Evolutionary conservation across 2,797 vertebrate species (phyloP).

Genomic region (Perdix hodgsoniae): DNA sequence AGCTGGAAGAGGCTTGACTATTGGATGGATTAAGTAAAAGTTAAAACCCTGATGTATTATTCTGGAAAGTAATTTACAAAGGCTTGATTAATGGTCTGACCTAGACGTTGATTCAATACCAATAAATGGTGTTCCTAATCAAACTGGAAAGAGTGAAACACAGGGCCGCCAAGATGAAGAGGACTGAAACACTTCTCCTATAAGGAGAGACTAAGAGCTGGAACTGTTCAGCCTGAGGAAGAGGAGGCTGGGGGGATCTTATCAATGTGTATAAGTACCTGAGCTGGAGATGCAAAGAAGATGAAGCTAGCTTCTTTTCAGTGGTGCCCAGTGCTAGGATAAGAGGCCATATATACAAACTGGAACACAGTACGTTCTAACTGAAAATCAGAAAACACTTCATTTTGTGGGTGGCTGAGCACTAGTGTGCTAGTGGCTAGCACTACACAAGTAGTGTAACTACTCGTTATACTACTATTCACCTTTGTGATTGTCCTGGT

Average conservation of each 20-base stretch:
- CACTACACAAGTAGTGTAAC: no score
- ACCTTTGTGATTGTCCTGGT: background rate
- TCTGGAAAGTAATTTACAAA: background rate
- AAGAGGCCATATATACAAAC: background rate
- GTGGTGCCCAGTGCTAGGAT: background rate
- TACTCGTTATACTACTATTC: background rate
- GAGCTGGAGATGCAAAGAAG: background rate
- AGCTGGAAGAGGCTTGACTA: background rate
- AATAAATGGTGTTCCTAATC: rapidly evolving
- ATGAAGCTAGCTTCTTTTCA: background rate
- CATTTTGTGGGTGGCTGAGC: background rate
- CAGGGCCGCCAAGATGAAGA: background rate
- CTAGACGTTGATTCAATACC: background rate
- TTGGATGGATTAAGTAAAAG: background rate
- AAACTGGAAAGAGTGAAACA: background rate
- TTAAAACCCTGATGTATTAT: background rate
- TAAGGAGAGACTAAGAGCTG: background rate
- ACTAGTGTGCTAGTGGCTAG: no score
- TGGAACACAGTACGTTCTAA: background rate
- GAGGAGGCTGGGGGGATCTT: background rate
- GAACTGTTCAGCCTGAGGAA: background rate
- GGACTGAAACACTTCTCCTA: background rate
- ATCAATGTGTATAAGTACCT: background rate
- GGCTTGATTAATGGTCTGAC: background rate
- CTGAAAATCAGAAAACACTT: background rate